Evolutionary conservation across 2,797 vertebrate species (phyloP).

Genomic region (Fratercula arctica): DNA sequence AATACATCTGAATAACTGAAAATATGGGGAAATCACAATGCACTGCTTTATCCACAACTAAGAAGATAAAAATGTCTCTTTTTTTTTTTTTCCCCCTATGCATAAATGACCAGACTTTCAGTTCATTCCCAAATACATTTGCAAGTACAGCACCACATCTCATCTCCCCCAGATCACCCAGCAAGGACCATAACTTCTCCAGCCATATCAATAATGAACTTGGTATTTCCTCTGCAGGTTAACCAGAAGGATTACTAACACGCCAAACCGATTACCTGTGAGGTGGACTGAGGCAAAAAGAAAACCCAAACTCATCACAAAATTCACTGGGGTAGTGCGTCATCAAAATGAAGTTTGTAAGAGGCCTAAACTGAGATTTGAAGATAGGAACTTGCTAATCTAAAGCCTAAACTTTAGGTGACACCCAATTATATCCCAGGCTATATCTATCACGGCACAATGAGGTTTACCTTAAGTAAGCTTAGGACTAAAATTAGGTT

Average conservation of each 20-base stretch:
- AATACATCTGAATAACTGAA: not conserved
- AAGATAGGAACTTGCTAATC: not conserved
- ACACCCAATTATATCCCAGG: not conserved
- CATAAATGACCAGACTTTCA: not conserved
- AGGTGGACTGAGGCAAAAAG: not conserved
- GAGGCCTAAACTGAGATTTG: not conserved
- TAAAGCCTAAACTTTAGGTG: not conserved
- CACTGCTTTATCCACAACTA: not conserved
- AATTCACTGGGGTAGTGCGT: not conserved
- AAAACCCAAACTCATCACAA: not conserved
- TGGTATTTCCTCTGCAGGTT: not conserved
- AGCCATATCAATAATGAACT: not conserved
- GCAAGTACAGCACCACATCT: not conserved
- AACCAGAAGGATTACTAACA: not conserved
- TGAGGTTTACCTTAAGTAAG: not conserved
- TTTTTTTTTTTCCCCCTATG: not conserved
- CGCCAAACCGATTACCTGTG: not conserved
- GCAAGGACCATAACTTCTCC: rapidly evolving
- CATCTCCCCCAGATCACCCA: not conserved
- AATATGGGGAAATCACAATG: not conserved
- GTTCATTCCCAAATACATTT: not conserved
- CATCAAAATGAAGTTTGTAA: not conserved
- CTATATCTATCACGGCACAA: not conserved
- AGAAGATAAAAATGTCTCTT: not conserved
- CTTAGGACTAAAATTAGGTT: not conserved